Base-by-base conservation (phyloP, 2,888 invertebrate genomes). In the Megamerina dolium region DNA sequence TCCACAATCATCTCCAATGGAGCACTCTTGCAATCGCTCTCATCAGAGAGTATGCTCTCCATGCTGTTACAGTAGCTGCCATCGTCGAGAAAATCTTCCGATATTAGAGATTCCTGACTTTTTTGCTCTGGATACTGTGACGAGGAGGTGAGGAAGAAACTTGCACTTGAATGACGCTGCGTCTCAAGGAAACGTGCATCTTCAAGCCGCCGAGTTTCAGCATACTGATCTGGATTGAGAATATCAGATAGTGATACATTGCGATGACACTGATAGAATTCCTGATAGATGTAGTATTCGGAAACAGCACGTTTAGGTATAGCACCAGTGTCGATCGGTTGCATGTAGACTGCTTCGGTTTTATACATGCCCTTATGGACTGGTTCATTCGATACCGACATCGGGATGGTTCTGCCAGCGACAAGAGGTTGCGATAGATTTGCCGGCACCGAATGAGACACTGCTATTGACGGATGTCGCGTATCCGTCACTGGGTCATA, bases 1-100 rank as follows among this genome's bases (percentile, higher is more conserved):
- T 76, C 76, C 27, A 84, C 83, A 1, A 85, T 64, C 63, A 82
- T 80, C 66, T 86, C 87, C 26, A 87, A 63, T 0, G 87, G 87
- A 1, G 86, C 87, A 41, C 85, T 85, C 66, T 84, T 85, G 5
- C 85, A 86, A 55, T 83, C 83, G 0, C 85, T 85, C 51, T 87
- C 87, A 63, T 87, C 88, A 1, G 87, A 87, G 0, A 88, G 64
- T 5, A 89, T 81, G 57, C 87, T 87, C 62, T 88, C 88, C 58
- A 87, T 76, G 43, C 87, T 87, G 58, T 85, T 83, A 59, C 84
- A 85, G 58, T 83, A 83, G 46, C 80, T 74, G 30, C 79, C 82
- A 37, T 78, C 71, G 14, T 56, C 59, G 29, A 55, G 49, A 53
- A 80, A 79, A 52, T 85, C 85, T 50, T 85, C 85, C 1, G 86